Percentiles rank a stretch among this genome's conserved stretches.
Evolutionary conservation across 2,113 vertebrate genomes (phyloP).

Genomic region (Butastur rufipennis): DNA sequence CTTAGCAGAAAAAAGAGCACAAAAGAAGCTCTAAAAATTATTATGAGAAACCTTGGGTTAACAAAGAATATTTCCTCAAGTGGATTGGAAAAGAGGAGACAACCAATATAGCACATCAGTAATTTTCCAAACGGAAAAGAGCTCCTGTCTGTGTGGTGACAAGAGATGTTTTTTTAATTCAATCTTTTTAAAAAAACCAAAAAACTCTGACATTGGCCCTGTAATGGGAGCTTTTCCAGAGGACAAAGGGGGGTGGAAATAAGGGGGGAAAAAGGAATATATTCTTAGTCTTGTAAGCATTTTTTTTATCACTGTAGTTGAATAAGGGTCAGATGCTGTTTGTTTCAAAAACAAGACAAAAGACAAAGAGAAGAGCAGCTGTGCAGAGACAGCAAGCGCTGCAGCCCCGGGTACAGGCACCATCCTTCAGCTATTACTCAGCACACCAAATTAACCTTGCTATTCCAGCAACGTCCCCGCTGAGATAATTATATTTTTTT

Average conservation of each 20-base stretch:
- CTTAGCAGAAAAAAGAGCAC: not conserved
- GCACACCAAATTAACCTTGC: not conserved
- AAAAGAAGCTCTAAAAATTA: not conserved
- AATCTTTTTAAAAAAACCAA: not conserved
- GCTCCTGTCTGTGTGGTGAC: not conserved
- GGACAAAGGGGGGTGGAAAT: not conserved
- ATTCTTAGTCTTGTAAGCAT: not conserved
- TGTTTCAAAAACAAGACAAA: slow-evolving; percentile 12
- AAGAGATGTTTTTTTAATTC: not conserved
- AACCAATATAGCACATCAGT: not conserved
- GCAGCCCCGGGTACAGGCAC: not conserved
- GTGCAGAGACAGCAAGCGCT: not conserved
- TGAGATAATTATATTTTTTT: not conserved
- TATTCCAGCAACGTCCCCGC: not conserved
- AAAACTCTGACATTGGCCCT: not conserved
- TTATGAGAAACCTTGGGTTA: not conserved
- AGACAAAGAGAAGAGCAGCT: slow-evolving; percentile 48
- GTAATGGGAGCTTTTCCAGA: not conserved
- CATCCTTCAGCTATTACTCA: not conserved
- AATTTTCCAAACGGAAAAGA: not conserved
- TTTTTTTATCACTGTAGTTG: not conserved
- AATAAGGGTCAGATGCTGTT: slow-evolving; percentile 30
- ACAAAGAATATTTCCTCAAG: not conserved
- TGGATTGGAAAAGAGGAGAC: not conserved
- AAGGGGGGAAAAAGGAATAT: not conserved